These are phyloP conservation scores for Lithophane ornitopus DNA, from an alignment of 2,888 invertebrate genomes.

Conservation along the genomic window DNA sequence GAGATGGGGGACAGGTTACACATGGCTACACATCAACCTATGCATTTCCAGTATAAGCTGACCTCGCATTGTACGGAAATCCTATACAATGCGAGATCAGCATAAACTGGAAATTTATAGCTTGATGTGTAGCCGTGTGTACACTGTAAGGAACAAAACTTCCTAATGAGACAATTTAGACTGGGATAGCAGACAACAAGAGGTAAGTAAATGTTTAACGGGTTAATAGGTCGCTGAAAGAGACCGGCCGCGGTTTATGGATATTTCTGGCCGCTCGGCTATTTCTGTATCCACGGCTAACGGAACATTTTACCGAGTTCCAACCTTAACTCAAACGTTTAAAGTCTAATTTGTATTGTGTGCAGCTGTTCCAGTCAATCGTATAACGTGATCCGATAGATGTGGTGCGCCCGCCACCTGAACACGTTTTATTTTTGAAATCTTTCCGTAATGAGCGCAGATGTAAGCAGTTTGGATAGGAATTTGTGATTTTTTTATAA, in stretches of 20 bases:
- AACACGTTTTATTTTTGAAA: slow-evolving; percentile 47
- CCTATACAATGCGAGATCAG: no score
- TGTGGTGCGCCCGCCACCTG: slow-evolving; percentile 46
- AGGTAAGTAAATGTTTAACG: slow-evolving; percentile 49
- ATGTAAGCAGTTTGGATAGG: not conserved
- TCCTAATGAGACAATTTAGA: slow-evolving; percentile 42
- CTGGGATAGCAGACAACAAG: slow-evolving; percentile 34
- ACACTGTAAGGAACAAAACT: not conserved
- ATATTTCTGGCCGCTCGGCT: slow-evolving; percentile 66
- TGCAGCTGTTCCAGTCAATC: slow-evolving; percentile 39
- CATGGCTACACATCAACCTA: no score
- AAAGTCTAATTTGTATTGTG: slow-evolving; percentile 50
- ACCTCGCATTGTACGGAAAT: no score
- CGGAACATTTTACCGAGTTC: slow-evolving; percentile 21
- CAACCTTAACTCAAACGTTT: slow-evolving; percentile 42
- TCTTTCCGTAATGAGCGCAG: slow-evolving; percentile 31
- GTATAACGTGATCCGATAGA: slow-evolving; percentile 48
- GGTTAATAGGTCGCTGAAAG: slow-evolving; percentile 65
- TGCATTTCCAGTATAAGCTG: no score
- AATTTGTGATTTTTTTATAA: not conserved
- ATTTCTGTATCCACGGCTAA: slow-evolving; percentile 56
- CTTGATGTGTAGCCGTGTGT: no score
- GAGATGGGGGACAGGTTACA: no score
- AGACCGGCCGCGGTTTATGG: slow-evolving; percentile 60
- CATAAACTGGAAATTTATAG: no score